Conservation (phyloP, 2,113 vertebrate genomes). For the Mesocricetus auratus region DNA sequence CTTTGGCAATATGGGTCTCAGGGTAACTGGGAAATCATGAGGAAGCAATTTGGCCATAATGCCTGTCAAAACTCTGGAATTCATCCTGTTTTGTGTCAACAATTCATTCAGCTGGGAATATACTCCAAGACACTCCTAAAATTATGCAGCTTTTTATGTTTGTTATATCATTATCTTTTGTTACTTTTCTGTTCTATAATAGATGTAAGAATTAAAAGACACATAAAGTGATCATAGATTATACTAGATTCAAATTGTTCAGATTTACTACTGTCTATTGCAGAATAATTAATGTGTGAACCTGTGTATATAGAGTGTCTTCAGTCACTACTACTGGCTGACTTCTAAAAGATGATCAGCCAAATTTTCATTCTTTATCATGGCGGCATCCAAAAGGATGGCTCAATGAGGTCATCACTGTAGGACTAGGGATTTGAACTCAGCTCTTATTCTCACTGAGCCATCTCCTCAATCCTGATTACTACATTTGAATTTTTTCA, state of each 20-base stretch:
- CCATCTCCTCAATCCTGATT: not conserved
- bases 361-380: not conserved
- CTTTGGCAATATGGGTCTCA: not conserved
- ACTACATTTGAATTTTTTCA: not conserved
- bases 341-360: not conserved
- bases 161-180: not conserved
- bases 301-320: rapidly evolving
- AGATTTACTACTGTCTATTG: rapidly evolving
- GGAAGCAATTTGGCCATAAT: not conserved
- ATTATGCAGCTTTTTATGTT: not conserved
- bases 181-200: not conserved
- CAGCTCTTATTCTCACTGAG: not conserved
- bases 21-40: not conserved
- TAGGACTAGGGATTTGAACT: not conserved
- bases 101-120: not conserved
- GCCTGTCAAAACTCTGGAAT: not conserved
- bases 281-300: rapidly evolving
- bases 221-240: not conserved
- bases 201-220: not conserved
- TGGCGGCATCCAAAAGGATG: not conserved
- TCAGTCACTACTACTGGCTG: not conserved
- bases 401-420: not conserved
- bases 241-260: not conserved
- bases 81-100: not conserved
- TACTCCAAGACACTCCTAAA: not conserved